Evolutionary conservation across 1,140 invertebrate genomes (phyloP), one percentile per base, ranked within the genome.

Genomic region (Musca vetustissima): DNA sequence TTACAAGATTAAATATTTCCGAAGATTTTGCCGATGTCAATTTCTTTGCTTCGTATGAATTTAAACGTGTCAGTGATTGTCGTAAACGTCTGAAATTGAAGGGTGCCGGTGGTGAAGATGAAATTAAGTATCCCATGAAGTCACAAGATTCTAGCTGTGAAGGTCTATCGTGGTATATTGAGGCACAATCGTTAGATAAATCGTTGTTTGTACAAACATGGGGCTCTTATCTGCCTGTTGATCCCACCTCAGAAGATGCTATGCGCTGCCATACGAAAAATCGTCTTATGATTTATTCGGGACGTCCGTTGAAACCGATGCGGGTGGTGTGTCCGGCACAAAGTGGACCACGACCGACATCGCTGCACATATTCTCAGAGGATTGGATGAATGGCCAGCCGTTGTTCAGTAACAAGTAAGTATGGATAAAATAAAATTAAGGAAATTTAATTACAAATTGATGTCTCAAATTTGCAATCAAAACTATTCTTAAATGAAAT

Each of bases 201-300:
- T 91, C 90, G 4, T 84, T 93, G 1, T 93, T 92, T 72, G 83
- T 93, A 19, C 82, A 91, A 43, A 91, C 90, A 6, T 92, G 91
- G 90, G 90, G 91, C 2, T 86, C 87, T 73, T 86, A 90, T 67
- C 76, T 80, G 22, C 83, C 78, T 19, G 76, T 78, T 22, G 83
- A 86, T 73, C 84, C 85, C 43, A 82, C 83, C 49, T 83, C 85
- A 17, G 85, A 86, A 64, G 85, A 88, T 74, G 82, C 86, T n/a
- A 86, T 85, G 71, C 76, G 85, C 24, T 91, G 89, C 74, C 84
- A 86, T 64, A 89, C 89, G 13, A 78, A 82, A 71, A 91, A 89
- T 73, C 84, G 87, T 36, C 77, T 88, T 70, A 86, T 88, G 71
- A 85, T 89, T 25, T 90, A 91, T 79, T 87, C 87, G 73, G 91